Evolutionary conservation across 2,113 vertebrate genomes (phyloP).

Genomic region (Dryoscopus gambensis): DNA sequence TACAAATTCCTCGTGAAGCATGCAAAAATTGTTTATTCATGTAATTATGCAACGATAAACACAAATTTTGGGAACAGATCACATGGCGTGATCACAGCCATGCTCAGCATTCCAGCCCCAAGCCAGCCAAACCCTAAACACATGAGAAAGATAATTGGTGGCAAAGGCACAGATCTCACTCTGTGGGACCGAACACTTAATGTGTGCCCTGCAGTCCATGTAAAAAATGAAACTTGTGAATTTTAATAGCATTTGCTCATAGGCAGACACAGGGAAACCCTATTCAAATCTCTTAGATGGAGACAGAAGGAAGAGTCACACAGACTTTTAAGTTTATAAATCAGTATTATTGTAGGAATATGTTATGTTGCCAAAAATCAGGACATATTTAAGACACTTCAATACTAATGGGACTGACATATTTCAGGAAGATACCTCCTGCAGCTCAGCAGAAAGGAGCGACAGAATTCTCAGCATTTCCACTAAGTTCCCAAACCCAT

Average conservation of each 20-base stretch:
- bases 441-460: not conserved
- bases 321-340: not conserved
- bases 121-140: not conserved
- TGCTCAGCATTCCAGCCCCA: not conserved
- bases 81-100: fast-evolving
- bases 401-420: fast-evolving
- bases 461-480: not conserved
- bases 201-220: not conserved
- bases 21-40: not conserved
- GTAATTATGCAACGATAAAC: not conserved
- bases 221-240: not conserved
- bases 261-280: not conserved
- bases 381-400: not conserved
- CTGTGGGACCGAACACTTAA: not conserved
- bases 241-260: not conserved
- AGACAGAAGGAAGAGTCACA: not conserved
- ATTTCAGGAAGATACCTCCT: not conserved
- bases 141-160: not conserved
- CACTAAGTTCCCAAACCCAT: not conserved
- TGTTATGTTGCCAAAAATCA: not conserved
- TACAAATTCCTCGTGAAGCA: not conserved
- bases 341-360: not conserved
- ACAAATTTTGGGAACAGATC: not conserved
- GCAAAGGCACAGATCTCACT: not conserved
- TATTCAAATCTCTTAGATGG: not conserved